Evolutionary conservation across 37 sponge, comb jelly and placozoan species (phyloP).

Genomic region (Bolinopsis microptera): DNA sequence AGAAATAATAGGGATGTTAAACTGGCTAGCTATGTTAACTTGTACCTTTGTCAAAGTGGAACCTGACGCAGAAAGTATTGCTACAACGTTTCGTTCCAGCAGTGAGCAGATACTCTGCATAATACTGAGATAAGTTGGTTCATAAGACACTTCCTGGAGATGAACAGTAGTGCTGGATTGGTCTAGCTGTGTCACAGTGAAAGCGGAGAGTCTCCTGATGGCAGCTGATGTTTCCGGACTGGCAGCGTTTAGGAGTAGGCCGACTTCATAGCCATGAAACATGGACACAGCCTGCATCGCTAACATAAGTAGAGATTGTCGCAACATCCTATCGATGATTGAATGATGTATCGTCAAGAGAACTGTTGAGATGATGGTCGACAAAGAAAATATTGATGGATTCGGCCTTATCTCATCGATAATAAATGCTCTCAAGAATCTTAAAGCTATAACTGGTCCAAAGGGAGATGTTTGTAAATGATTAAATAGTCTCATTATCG

Average conservation of each 20-base stretch:
- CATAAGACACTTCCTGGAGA: neutral
- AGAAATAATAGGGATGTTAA: neutral
- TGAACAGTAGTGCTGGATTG: neutral
- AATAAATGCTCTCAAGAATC: too few species aligned
- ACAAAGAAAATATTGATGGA: too few species aligned
- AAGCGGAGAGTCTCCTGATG: neutral
- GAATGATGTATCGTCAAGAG: too few species aligned
- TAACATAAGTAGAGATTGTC: too few species aligned
- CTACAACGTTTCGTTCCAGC: neutral
- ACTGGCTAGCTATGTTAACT: neutral
- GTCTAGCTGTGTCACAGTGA: neutral
- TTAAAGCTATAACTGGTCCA: too few species aligned
- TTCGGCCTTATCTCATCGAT: too few species aligned
- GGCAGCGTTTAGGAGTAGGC: neutral
- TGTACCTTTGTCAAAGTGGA: neutral
- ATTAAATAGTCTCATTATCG: too few species aligned
- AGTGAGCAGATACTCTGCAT: neutral
- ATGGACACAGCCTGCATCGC: too few species aligned
- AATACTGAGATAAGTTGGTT: neutral
- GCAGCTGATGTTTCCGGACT: neutral
- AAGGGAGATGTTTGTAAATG: too few species aligned
- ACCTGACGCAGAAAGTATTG: neutral
- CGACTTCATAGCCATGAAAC: neutral
- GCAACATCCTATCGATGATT: too few species aligned
- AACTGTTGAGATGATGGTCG: too few species aligned